phyloP scores from a whole-genome alignment of 2,888 invertebrate genomes.

The Acrobasis repandana region DNA sequence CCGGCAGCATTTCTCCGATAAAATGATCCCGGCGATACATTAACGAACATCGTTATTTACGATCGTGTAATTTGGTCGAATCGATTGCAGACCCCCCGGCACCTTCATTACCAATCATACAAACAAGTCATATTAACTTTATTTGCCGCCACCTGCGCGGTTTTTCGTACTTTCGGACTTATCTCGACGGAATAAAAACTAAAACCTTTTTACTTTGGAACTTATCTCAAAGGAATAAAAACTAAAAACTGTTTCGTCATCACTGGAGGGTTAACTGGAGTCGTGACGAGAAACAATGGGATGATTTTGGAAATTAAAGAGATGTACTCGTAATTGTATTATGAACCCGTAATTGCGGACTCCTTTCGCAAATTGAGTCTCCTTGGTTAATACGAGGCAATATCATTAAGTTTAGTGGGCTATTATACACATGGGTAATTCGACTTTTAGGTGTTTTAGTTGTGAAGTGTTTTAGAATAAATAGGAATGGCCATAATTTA shows the following conservation, averaged over 20 bases:
- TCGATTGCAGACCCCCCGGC: slow-evolving; percentile 27
- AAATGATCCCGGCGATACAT: slow-evolving; percentile 23
- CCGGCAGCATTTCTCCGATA: background rate
- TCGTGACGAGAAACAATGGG: slow-evolving; percentile 33
- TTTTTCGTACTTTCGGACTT: slow-evolving; percentile 19
- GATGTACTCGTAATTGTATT: background rate
- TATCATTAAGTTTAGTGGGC: background rate
- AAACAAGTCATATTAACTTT: slow-evolving; percentile 50
- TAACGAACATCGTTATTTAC: slow-evolving; percentile 39
- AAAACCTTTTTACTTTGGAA: slow-evolving; percentile 5
- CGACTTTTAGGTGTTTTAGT: background rate
- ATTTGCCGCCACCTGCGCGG: slow-evolving; percentile 38
- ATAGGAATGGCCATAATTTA: background rate
- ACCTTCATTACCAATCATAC: slow-evolving; percentile 58
- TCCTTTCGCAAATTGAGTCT: slow-evolving; percentile 1
- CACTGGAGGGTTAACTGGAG: slow-evolving; percentile 7
- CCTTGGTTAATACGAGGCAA: background rate
- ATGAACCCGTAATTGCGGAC: background rate
- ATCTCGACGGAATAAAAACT: slow-evolving; percentile 15
- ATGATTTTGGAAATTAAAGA: slow-evolving; percentile 23
- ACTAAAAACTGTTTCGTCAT: background rate
- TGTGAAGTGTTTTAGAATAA: background rate
- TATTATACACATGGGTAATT: background rate
- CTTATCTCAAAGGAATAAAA: slow-evolving; percentile 20
- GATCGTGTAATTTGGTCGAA: slow-evolving; percentile 40